Base-by-base conservation (phyloP, 1,140 invertebrate genomes). In the Akabosia matsudoensis region DNA sequence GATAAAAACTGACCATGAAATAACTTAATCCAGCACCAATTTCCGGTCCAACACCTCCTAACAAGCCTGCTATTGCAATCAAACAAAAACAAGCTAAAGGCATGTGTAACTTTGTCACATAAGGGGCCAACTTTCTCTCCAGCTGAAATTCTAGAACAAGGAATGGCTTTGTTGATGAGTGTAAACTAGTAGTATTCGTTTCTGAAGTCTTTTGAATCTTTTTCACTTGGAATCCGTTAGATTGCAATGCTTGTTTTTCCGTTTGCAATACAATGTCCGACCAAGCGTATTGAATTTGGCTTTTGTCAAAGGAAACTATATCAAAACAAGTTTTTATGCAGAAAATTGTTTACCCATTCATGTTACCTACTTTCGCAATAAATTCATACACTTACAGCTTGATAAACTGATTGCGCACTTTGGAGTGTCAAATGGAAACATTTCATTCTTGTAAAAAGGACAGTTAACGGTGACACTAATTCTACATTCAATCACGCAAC, bases 351-450 rank as follows among this genome's bases (percentile, higher is more conserved):
- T n/a, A n/a, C n/a, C n/a, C n/a, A n/a, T n/a, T n/a, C n/a, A n/a
- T n/a, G n/a, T n/a, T n/a, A n/a, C n/a, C n/a, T n/a, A n/a, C n/a
- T n/a, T n/a, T n/a, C n/a, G n/a, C n/a, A n/a, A n/a, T n/a, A n/a
- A n/a, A n/a, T n/a, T n/a, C n/a, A n/a, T 13, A 67, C 4, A 67
- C 61, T 67, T n/a, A 67, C 61, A 67, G 31, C 61, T 67, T 7
- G 61, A 13, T 30, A 67, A 22, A 1, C n/a, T 30, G 3, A 67
- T 1, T 7, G 28, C 28, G 61, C 24, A 67, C 3, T 7, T 67
- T 31, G 30, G 26, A 2, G 1, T 28, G 28, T 67, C 61, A 30
- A 67, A 67, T 2, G 61, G 61, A 31, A 67, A 67, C 28, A 7
- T 67, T 22, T 67, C 61, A 10, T 31, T 28, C 31, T 30, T 4